phyloP scores from a whole-genome alignment of 2,888 invertebrate species.

The Lissonota sp. region DNA sequence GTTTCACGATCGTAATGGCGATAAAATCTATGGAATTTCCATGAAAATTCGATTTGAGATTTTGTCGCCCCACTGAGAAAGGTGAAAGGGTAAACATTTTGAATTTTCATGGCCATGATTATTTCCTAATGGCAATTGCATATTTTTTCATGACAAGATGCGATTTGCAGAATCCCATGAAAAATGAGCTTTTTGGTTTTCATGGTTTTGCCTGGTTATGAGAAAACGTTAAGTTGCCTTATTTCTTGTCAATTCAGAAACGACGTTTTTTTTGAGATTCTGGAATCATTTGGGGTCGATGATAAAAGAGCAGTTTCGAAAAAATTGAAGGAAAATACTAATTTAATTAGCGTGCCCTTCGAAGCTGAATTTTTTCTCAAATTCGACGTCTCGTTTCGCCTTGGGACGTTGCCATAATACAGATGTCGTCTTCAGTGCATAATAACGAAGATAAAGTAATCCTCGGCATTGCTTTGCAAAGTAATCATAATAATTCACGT shows the following conservation, averaged over 20 bases:
- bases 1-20: too few relatives aligned
- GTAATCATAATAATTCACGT: conserved; percentile 56
- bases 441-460: conserved; percentile 37
- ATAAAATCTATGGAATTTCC: too few relatives aligned
- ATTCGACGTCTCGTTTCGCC: neutral
- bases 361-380: neutral
- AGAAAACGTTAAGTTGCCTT: too few relatives aligned
- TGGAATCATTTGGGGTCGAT: neutral
- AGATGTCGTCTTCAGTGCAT: conserved; percentile 11
- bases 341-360: conserved; percentile 23
- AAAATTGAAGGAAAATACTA: conserved; percentile 1
- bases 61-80: too few relatives aligned
- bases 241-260: too few relatives aligned
- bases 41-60: too few relatives aligned
- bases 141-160: conserved; percentile 35
- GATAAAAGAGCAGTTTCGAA: conserved; percentile 14
- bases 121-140: conserved; percentile 8
- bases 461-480: conserved; percentile 41
- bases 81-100: too few relatives aligned
- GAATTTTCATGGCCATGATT: neutral
- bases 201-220: neutral
- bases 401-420: neutral
- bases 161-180: conserved; percentile 39
- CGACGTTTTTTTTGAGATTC: too few relatives aligned
- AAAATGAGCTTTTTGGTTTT: conserved; percentile 10